Evolutionary conservation across 2,888 invertebrate species (phyloP), one percentile per base, ranked within the genome.

Genomic region (Lysandra bellargus): DNA sequence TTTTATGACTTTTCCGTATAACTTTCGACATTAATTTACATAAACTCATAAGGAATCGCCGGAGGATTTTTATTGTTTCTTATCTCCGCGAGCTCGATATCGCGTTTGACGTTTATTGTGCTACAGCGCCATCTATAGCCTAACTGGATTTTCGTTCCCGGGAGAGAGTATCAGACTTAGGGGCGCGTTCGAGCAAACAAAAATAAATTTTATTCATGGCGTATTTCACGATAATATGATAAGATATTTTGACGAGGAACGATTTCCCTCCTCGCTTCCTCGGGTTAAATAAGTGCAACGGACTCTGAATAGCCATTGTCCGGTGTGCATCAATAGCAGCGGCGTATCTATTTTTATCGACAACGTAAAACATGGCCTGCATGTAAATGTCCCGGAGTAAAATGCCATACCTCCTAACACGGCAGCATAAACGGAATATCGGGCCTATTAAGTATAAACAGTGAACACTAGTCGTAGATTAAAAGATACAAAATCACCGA

Each of bases 401-500:
- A 78, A 80, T 78, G 57, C 78, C 78, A 72, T 60, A 60, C 73
- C 49, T 74, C 61, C 80, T 37, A 60, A 73, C 73, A 61, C 60
- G 72, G 78, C 14, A 23, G 57, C 40, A 40, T 78, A 64, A 69
- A 75, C 53, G 78, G 75, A 60, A 61, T 74, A 57, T 72, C 73
- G 78, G 78, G 44, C 79, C 81, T 79, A 79, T 80, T 78, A 79
- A 81, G 80, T 82, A 80, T 80, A 80, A 80, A 82, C 80, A 82
- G 81, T 75, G 79, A 81, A 82, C 81, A 80, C 80, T 83, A 49
- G 83, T 84, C 83, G 82, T 76, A 76, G 84, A 84, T 83, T 82
- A 87, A 81, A 87, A 87, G 87, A 86, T 87, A 86, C 85, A 85
- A 84, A 86, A 86, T 87, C 87, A 86, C 85, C 87, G 86, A 86